Evolutionary conservation across 92 coral and sea anemone genomes (phyloP), one percentile per base, ranked within the genome.

Genomic region (Anthopleura xanthogrammica): DNA sequence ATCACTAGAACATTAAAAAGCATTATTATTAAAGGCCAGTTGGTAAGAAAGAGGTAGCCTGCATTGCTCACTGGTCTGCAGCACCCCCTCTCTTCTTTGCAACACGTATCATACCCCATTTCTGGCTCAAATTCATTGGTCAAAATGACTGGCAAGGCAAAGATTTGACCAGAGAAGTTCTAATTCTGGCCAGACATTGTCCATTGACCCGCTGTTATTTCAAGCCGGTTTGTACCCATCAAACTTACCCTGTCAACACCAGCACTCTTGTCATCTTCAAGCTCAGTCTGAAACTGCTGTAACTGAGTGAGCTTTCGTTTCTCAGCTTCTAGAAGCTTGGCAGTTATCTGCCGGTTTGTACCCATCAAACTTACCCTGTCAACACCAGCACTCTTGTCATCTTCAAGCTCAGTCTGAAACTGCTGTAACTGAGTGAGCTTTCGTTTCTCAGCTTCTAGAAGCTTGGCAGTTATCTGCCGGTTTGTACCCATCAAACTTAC

Each of bases 381-480:
- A 84, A 84, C 58, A 16, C 87, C 68, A 24, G 62, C 72, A 42
- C 40, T 84, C 82, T 86, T 82, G 72, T 87, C 92, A 22, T 41
- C 80, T 50, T 83, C 82, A 40, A 75, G 82, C 48, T 84, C 91
- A 66, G 80, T 81, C 60, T 93, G 92, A 43, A 83, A 58, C 64
- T 88, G 80, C 83, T 93, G 92, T 52, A 93, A 75, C 66, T 91
- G 97, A n/a, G 88, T 86, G 68, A 93, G 89, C 80, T 93, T 93
- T 88, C 89, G 91, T 83, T 89, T 91, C 77, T 93, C 97, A 72
- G 97, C 94, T 56, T 93, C 92, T 17, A 93, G 89, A 41, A 93
- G 83, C 72, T 93, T 93, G 64, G 93, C 94, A n/a, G 97, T 93
- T 72, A 93, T 90, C 97, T 93, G 77, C n/a, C n/a, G n/a, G n/a